Evolutionary conservation across 1,140 invertebrate species (phyloP).

Genomic region (Drosophila santomea): DNA sequence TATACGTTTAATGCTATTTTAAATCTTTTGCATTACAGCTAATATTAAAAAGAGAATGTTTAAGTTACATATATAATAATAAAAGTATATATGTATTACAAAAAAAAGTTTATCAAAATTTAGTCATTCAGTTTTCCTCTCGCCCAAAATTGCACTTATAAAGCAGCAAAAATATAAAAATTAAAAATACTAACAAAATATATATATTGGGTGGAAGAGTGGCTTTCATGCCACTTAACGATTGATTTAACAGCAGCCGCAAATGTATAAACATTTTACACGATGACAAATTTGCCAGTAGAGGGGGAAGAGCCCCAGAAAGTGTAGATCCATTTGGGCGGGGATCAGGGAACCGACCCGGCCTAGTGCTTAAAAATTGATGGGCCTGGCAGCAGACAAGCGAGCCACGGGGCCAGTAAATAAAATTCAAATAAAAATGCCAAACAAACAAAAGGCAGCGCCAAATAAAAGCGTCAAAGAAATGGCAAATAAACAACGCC

Average conservation of each 20-base stretch:
- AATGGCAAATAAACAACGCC: conserved; percentile 76
- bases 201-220: conserved; percentile 49
- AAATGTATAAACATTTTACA: conserved; percentile 57
- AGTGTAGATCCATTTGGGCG: neutral
- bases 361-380: conserved; percentile 70
- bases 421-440: conserved; percentile 81
- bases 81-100: too few relatives aligned
- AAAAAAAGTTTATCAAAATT: too few relatives aligned
- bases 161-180: conserved; percentile 14
- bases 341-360: conserved; percentile 25
- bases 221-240: conserved; percentile 76
- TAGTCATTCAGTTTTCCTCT: neutral
- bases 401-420: conserved; percentile 62
- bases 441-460: conserved; percentile 61
- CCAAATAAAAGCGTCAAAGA: conserved; percentile 79
- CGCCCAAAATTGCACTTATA: neutral
- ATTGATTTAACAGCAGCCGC: conserved; percentile 74
- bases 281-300: conserved; percentile 57
- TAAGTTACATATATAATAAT: too few relatives aligned
- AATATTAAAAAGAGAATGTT: too few relatives aligned
- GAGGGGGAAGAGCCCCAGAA: neutral
- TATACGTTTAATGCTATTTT: too few relatives aligned
- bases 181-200: neutral
- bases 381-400: conserved; percentile 44
- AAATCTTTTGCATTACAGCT: too few relatives aligned